Evolutionary conservation across 1,140 invertebrate genomes (phyloP), one percentile per base, ranked within the genome.

Genomic region (Drosophila novamexicana): DNA sequence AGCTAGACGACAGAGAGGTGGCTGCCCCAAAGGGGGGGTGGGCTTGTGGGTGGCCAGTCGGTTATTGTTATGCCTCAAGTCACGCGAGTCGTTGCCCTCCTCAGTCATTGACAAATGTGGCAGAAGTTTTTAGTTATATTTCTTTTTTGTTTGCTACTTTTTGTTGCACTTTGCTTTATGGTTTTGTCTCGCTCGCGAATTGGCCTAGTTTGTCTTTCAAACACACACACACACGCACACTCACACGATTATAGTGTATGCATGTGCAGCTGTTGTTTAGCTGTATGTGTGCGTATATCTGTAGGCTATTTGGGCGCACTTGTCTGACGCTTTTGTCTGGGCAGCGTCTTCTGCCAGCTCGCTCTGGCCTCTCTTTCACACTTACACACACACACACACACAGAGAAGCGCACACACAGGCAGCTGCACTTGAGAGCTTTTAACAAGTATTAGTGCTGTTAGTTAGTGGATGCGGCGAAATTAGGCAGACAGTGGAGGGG

Each of bases 91-190:
- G 64, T 78, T 75, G 69, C 64, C 70, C 71, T 50, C 57, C 71
- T 50, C 57, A 65, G 76, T 79, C 83, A 86, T 83, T 88, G 83
- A 88, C 79, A 86, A 86, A 86, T 86, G 81, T 62, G 75, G 75
- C 81, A 75, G 75, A 86, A 3, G 63, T 77, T 62, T 66, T 67
- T 52, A 59, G 39, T 74, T 77, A 57, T 77, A 57, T 72, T 49
- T 61, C 73, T 66, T 77, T 40, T 81, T 58, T 67, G 53, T 40
- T 62, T 44, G 34, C 52, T 67, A 16, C 56, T 63, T 64, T 67
- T 45, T 42, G 47, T 65, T 53, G 59, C 67, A 62, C 74, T 76
- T 62, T 78, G 57, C 54, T 67, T 72, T 77, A 52, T 73, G 62
- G 34, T 67, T 62, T 62, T 58, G 50, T 74, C 52, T 57, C 50